Conservation (phyloP, 2,797 vertebrate species). For the Huso huso region DNA sequence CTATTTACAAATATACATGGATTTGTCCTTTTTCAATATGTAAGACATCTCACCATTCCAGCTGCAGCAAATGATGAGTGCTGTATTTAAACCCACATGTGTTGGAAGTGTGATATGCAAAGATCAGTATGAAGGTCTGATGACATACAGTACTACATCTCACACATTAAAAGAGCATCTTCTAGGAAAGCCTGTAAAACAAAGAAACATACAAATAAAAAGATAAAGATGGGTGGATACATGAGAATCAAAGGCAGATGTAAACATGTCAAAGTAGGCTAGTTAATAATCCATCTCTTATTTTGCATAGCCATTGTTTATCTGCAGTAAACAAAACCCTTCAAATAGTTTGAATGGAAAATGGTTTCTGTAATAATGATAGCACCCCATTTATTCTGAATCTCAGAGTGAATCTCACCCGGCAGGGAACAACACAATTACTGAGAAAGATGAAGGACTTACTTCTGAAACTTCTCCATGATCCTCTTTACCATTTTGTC, state of each 20-base stretch:
- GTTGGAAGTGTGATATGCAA: not conserved
- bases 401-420: not conserved
- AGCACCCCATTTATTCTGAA: slow-evolving; percentile 12
- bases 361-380: not conserved
- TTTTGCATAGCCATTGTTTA: not conserved
- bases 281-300: not conserved
- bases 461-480: slow-evolving; percentile 80
- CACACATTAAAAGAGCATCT: not conserved
- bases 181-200: slow-evolving; percentile 11
- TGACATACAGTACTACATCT: not conserved
- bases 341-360: no score
- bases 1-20: slow-evolving; percentile 17
- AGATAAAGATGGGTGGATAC: no score
- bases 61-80: not conserved
- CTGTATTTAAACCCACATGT: not conserved
- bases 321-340: not conserved
- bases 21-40: not conserved
- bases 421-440: no score
- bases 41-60: not conserved
- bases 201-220: not conserved
- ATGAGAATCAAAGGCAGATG: not conserved
- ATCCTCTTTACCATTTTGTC: slow-evolving; percentile 88
- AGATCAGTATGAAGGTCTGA: not conserved
- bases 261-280: not conserved
- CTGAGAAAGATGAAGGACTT: slow-evolving; percentile 29